These are phyloP conservation scores for Anadara kagoshimensis DNA, from an alignment of 1,140 invertebrate species.

Conservation along the genomic window DNA sequence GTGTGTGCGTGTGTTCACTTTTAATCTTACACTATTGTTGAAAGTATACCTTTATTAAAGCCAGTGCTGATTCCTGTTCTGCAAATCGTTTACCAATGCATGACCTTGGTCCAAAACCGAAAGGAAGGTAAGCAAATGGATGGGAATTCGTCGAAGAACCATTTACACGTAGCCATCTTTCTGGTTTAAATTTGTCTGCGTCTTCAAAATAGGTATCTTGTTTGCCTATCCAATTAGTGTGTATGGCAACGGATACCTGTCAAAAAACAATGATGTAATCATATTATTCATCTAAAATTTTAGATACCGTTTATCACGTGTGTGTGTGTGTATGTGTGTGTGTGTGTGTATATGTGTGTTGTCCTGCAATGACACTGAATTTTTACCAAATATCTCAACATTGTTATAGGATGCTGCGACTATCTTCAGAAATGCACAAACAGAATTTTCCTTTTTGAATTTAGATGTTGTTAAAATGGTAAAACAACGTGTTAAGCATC, in stretches of 20 bases:
- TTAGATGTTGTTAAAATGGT: too few species aligned
- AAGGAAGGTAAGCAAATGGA: constrained; percentile 88
- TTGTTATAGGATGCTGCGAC: too few species aligned
- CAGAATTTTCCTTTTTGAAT: too few species aligned
- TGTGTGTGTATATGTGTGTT: too few species aligned
- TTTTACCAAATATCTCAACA: too few species aligned
- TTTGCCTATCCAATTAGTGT: constrained; percentile 27
- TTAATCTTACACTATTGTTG: not conserved
- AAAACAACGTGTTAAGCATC: too few species aligned
- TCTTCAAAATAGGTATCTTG: constrained; percentile 42
- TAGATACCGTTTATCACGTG: too few species aligned
- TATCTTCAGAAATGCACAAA: too few species aligned
- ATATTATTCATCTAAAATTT: not conserved
- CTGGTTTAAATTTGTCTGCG: constrained; percentile 48
- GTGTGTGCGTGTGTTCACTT: too few species aligned
- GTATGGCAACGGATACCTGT: constrained; percentile 72
- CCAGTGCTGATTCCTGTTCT: constrained; percentile 89
- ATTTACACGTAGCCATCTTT: constrained; percentile 74
- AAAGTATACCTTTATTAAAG: constrained; percentile 83
- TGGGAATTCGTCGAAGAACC: constrained; percentile 74
- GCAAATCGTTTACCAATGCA: constrained; percentile 92
- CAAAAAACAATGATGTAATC: constrained; percentile 6
- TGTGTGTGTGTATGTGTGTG: too few species aligned
- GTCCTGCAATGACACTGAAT: too few species aligned
- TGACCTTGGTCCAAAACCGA: constrained; percentile 89